These are phyloP conservation scores for Pygoscelis adeliae DNA, from an alignment of 2,113 vertebrate species.

Conservation along the genomic window DNA sequence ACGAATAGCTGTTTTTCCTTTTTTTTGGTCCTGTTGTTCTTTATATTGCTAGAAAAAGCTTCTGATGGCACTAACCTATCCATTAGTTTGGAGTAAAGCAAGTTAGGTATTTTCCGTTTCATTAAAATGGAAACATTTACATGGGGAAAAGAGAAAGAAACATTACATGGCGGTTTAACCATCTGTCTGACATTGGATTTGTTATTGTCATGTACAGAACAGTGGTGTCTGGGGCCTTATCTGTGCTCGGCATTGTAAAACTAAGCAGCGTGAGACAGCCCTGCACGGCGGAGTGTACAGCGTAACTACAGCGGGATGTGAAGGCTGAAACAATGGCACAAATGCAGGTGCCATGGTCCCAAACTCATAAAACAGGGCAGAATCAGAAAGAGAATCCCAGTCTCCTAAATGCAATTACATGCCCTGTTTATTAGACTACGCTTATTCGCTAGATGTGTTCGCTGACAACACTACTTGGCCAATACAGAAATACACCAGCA, in stretches of 20 bases:
- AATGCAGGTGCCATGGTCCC: background rate
- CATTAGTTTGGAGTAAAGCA: background rate
- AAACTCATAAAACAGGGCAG: background rate
- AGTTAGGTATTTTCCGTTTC: background rate
- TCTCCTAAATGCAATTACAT: background rate
- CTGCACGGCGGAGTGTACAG: too few species aligned
- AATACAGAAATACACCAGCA: background rate
- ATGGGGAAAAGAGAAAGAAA: background rate
- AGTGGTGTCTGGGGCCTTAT: background rate
- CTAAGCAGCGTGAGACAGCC: background rate
- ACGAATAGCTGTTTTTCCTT: background rate
- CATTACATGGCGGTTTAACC: background rate
- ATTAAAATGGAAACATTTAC: background rate
- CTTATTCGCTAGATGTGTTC: fast-evolving
- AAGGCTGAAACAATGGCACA: background rate
- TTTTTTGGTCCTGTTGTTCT: background rate
- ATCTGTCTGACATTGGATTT: background rate
- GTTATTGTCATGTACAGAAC: background rate
- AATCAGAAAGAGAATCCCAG: background rate
- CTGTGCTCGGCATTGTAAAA: background rate
- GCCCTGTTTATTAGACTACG: background rate
- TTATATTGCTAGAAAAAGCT: background rate
- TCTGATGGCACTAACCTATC: background rate
- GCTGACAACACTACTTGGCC: background rate
- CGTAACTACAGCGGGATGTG: fast-evolving